Evolutionary conservation across 2,113 vertebrate species (phyloP), one percentile per base, ranked within the genome.

Genomic region (Abramis brama): DNA sequence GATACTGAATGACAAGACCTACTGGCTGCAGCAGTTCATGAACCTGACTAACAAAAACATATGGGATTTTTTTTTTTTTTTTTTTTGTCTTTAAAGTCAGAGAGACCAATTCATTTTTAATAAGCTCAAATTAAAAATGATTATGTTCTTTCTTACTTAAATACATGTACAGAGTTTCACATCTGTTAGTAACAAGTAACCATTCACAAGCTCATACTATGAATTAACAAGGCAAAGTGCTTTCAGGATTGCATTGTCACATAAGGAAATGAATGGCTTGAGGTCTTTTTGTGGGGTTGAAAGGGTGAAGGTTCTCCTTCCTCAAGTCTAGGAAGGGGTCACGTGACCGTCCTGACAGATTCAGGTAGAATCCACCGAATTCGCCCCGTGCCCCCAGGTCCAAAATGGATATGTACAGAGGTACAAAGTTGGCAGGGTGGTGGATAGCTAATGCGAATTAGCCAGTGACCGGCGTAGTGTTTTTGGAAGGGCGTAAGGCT

Each of bases 21-120:
- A 94, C 93, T 93, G 94, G 95, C 94, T 93, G 92, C 95, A 95
- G 95, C 94, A 96, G 94, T 95, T 94, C 95, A 96, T 94, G 95
- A 96, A 96, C 96, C 93, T 85, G 88, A 81, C 86, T 78, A 95
- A 94, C 94, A 93, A 94, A 94, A 94, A 94, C 94, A 93, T 92
- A 93, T 92, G 93, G 93, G 93, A 93, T 93, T 92, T 93, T 90
- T 43, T 92, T 91, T 93, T 91, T 91, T n/a, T 91, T 91, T 92
- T 90, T 82, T 90, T 89, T 92, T 91, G 74, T 90, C 59, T 94
- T 95, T 95, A 93, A 94, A 70, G 94, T 95, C 93, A 93, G 93
- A 94, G 94, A 94, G 93, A 94, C 94, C 91, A 91, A 94, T 94
- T 93, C 92, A 93, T 92, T 93, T 94, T 93, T 92, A 92, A 81